phyloP scores from a whole-genome alignment of 2,113 vertebrate genomes.

The Triplophysa siluroides region DNA sequence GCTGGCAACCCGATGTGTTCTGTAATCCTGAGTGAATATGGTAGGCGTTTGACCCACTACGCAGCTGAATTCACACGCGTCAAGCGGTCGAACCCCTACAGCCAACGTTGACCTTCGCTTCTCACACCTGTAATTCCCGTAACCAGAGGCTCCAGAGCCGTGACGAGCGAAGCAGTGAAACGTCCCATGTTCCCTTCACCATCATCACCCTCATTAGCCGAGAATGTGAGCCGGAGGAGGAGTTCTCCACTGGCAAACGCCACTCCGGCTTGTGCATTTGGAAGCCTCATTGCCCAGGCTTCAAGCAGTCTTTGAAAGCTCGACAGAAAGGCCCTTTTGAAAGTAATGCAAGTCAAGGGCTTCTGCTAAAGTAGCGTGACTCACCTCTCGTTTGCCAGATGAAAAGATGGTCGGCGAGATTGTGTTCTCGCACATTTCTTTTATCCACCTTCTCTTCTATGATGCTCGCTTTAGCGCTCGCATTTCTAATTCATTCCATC shows the following conservation, averaged over 20 bases:
- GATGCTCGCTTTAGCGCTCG: constrained; percentile 39
- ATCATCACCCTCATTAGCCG: constrained; percentile 48
- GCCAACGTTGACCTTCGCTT: constrained; percentile 35
- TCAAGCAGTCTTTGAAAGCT: constrained; percentile 51
- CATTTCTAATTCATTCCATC: constrained; percentile 40
- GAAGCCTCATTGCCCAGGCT: constrained; percentile 47
- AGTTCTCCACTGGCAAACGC: constrained; percentile 45
- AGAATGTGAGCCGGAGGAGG: constrained; percentile 38
- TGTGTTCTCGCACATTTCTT: constrained; percentile 43
- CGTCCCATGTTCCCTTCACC: constrained; percentile 21
- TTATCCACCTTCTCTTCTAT: constrained; percentile 37
- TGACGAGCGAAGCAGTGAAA: constrained; percentile 28
- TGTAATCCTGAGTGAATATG: constrained; percentile 8
- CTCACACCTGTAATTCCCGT: constrained; percentile 41
- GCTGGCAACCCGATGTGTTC: neutral
- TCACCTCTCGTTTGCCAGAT: constrained; percentile 54
- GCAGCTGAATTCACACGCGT: constrained; percentile 32
- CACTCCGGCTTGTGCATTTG: constrained; percentile 43
- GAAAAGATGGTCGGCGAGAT: constrained; percentile 53
- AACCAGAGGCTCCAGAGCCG: constrained; percentile 1
- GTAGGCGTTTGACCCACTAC: constrained; percentile 19
- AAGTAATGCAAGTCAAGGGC: constrained; percentile 53
- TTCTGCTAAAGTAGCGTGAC: constrained; percentile 56
- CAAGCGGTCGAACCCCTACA: constrained; percentile 32
- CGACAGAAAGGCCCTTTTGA: constrained; percentile 53